Base-by-base conservation (phyloP, 2,113 vertebrate species). In the Cyprinus carpio region DNA sequence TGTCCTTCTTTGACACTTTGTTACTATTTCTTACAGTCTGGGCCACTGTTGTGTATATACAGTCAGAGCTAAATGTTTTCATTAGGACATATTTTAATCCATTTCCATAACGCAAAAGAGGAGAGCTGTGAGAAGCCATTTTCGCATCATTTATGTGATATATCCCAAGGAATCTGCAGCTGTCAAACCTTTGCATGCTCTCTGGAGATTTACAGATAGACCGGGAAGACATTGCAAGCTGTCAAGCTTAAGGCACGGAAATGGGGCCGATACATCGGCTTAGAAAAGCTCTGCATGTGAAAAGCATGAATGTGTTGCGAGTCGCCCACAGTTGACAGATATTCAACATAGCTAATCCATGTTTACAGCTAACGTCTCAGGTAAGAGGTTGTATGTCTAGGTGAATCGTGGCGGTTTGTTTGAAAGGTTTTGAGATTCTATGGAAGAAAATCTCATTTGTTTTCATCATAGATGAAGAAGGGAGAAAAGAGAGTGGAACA, bases 61-160 rank as follows among this genome's bases (percentile, higher is more conserved):
- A 94, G 86, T 88, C 84, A 40, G 92, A 94, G 91, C 93, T 93
- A 95, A 95, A 95, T 95, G 93, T 96, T 96, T 94, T 92, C 91
- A 89, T 93, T 93, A 93, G 91, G 92, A 85, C 84, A 95, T 94
- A 95, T 93, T 88, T 90, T 89, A 93, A 95, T 93, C 90, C 92
- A 93, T 94, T 93, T 94, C 90, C 92, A 91, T 90, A 92, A 92
- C 87, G 91, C 92, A 90, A 82, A 92, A 88, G 93, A 81, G 64
- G 51, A 81, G 65, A 64, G 69, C 76, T 20, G 8, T 9, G 10
- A 43, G 43, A 67, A 51, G 71, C 78, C 76, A 85, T 82, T 89
- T 89, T 89, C 85, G 89, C 91, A 90, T 93, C 84, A 88, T 94
- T 91, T 88, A 90, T 89, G 90, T 84, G 94, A 91, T 92, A 87